Evolutionary conservation across 2,888 invertebrate genomes (phyloP).

Genomic region (Rhagonycha fulva): DNA sequence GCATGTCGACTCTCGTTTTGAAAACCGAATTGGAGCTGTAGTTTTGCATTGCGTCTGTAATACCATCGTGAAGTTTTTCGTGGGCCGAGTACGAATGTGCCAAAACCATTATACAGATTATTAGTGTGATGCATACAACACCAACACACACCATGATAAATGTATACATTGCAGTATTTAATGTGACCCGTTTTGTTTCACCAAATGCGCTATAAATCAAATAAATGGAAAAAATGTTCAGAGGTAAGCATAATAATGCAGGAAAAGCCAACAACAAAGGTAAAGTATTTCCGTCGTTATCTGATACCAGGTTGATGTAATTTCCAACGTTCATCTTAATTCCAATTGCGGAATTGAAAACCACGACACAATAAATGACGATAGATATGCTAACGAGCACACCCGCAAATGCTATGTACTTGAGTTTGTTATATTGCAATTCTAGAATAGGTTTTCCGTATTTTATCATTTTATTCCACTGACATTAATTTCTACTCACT

Average conservation of each 20-base stretch:
- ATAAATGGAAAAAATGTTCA: slow-evolving; percentile 39
- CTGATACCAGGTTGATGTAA: slow-evolving; percentile 50
- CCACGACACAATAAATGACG: slow-evolving; percentile 39
- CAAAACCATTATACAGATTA: slow-evolving; percentile 32
- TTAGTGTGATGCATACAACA: slow-evolving; percentile 1
- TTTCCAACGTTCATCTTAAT: slow-evolving; percentile 45
- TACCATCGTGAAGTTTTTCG: slow-evolving; percentile 55
- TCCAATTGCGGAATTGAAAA: slow-evolving; percentile 42
- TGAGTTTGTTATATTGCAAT: slow-evolving; percentile 40
- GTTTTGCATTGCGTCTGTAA: slow-evolving; percentile 62
- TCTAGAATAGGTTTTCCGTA: slow-evolving; percentile 43
- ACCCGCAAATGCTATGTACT: slow-evolving; percentile 34
- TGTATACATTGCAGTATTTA: slow-evolving; percentile 42
- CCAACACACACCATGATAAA: slow-evolving; percentile 20
- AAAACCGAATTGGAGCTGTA: slow-evolving; percentile 60
- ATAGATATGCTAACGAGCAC: slow-evolving; percentile 20
- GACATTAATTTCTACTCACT: neutral
- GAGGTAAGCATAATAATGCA: slow-evolving; percentile 40
- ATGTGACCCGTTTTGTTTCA: slow-evolving; percentile 29
- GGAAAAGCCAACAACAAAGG: slow-evolving; percentile 38
- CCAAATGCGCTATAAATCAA: slow-evolving; percentile 41
- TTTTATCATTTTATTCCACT: slow-evolving; percentile 29
- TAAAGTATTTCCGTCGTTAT: slow-evolving; percentile 46
- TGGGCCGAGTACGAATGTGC: slow-evolving; percentile 43
- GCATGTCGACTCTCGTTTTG: slow-evolving; percentile 61